Evolutionary conservation across 2,113 vertebrate genomes (phyloP).

Genomic region (Paedocypris sp.): DNA sequence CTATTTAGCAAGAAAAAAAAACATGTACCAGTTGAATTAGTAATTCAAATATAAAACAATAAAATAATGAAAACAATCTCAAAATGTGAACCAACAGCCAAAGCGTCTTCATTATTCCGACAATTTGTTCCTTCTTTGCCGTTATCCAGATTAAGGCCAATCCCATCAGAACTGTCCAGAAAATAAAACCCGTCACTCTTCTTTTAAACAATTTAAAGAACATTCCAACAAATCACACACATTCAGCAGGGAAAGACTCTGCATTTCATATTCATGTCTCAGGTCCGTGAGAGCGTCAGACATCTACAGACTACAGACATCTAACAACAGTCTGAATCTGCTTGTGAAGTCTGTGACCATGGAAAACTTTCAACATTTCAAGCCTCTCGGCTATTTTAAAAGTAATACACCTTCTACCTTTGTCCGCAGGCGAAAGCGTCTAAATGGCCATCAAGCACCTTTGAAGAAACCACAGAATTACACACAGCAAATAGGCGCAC

Average conservation of each 20-base stretch:
- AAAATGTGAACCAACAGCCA: not conserved
- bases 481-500: not conserved
- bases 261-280: too few relatives aligned
- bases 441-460: conserved; percentile 19
- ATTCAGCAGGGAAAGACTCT: too few relatives aligned
- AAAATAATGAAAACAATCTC: too few relatives aligned
- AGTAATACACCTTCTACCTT: not conserved
- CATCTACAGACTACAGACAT: too few relatives aligned
- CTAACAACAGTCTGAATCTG: too few relatives aligned
- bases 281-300: too few relatives aligned
- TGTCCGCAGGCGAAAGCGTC: not conserved
- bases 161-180: not conserved
- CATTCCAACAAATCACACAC: too few relatives aligned
- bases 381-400: not conserved
- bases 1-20: not conserved
- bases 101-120: not conserved
- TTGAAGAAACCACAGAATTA: not conserved
- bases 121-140: not conserved
- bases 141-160: not conserved
- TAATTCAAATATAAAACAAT: too few relatives aligned
- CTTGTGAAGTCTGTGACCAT: too few relatives aligned
- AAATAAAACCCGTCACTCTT: not conserved
- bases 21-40: not conserved
- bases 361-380: too few relatives aligned
- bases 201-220: not conserved